These are phyloP conservation scores for Erpornis zantholeuca DNA, from an alignment of 2,113 vertebrate species.

Conservation along the genomic window DNA sequence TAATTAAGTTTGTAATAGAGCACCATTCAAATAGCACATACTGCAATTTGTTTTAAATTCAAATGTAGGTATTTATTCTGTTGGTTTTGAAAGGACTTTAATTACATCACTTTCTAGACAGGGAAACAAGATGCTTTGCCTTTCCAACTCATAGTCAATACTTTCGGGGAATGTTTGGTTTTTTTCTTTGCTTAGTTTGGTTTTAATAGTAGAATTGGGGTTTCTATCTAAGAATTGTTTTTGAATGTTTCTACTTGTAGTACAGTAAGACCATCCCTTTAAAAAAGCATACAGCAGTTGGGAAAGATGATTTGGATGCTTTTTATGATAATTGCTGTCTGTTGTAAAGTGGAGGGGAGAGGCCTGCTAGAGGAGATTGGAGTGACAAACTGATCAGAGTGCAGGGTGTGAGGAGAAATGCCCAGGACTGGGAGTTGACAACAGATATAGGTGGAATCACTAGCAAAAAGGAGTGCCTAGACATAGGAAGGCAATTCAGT, in stretches of 20 bases:
- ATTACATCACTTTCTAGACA: not conserved
- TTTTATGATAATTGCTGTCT: not conserved
- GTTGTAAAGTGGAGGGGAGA: not conserved
- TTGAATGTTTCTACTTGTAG: not conserved
- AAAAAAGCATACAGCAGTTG: not conserved
- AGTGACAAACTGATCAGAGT: not conserved
- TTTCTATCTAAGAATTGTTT: not conserved
- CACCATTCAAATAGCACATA: constrained; percentile 40
- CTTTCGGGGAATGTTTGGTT: not conserved
- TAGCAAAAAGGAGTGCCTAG: not conserved
- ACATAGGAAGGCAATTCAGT: not conserved
- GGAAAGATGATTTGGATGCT: not conserved
- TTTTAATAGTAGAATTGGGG: not conserved
- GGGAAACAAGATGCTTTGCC: not conserved
- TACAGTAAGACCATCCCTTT: not conserved
- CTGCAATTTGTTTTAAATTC: not conserved
- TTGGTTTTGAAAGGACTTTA: not conserved
- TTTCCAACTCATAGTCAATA: not conserved
- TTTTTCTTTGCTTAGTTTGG: not conserved
- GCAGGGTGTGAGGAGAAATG: not conserved
- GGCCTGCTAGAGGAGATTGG: not conserved
- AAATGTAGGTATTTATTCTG: not conserved
- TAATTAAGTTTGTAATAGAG: not conserved
- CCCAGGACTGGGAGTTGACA: not conserved
- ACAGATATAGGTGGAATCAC: not conserved